Conservation (phyloP, 2,888 invertebrate species). For the Drosophila nigritarsus region DNA sequence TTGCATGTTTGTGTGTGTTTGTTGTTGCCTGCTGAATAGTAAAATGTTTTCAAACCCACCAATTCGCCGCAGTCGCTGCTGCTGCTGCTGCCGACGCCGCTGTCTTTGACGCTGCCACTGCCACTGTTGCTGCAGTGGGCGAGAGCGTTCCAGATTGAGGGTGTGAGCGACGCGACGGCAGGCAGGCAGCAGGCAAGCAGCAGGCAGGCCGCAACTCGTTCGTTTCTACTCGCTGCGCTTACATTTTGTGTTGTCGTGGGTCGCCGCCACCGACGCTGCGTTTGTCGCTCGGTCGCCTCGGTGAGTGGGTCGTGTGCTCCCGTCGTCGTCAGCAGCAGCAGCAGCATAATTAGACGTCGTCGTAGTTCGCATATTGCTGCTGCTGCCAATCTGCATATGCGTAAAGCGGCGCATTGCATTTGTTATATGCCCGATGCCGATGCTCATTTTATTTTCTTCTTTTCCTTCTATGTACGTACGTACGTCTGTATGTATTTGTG, state of each 20-base stretch:
- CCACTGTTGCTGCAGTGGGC: constrained; percentile 41
- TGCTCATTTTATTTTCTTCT: constrained; percentile 18
- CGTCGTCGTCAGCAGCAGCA: constrained; percentile 14
- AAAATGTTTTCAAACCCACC: constrained; percentile 45
- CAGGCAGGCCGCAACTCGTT: constrained; percentile 49
- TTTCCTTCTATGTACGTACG: constrained; percentile 8
- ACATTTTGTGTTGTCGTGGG: constrained; percentile 75
- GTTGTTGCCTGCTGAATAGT: constrained; percentile 49
- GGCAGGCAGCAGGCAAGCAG: constrained; percentile 10
- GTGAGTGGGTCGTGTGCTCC: constrained; percentile 64
- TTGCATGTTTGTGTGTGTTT: constrained; percentile 54
- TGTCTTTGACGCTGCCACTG: constrained; percentile 4
- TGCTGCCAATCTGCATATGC: constrained; percentile 54
- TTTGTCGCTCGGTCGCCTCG: constrained; percentile 59
- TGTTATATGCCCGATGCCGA: constrained; percentile 23
- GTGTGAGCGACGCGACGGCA: constrained; percentile 25
- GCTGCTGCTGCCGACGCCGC: background rate
- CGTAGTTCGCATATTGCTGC: constrained; percentile 34
- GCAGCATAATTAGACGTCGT: constrained; percentile 68
- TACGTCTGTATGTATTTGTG: background rate
- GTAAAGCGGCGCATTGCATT: constrained; percentile 56
- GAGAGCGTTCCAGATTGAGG: constrained; percentile 38
- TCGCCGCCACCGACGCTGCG: constrained; percentile 58
- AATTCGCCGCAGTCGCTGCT: constrained; percentile 26
- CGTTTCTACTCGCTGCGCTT: constrained; percentile 53